Evolutionary conservation across 2,888 invertebrate genomes (phyloP).

Genomic region (Drosophila anceps): DNA sequence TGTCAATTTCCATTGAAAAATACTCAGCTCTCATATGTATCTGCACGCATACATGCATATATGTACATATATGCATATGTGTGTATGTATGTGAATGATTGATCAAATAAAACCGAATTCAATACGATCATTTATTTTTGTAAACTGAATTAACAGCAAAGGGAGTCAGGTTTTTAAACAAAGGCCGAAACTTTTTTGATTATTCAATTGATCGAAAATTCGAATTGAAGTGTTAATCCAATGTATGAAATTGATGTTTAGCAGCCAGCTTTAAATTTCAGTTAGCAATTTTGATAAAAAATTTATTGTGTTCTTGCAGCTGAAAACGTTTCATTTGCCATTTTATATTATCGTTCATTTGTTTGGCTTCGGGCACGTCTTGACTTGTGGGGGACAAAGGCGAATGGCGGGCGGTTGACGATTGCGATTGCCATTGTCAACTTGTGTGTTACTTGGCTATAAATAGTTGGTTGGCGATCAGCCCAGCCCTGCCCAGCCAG

Average conservation of each 20-base stretch:
- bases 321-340: conserved; percentile 15
- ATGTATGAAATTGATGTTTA: background rate
- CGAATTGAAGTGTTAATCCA: background rate
- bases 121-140: background rate
- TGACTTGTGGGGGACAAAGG: background rate
- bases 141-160: background rate
- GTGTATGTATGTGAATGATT: too few relatives aligned
- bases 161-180: background rate
- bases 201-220: background rate
- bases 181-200: background rate
- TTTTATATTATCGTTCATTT: conserved; percentile 48
- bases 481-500: conserved; percentile 23
- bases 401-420: background rate
- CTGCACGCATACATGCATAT: background rate
- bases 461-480: conserved; percentile 32
- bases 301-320: background rate
- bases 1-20: conserved; percentile 4
- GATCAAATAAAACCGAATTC: background rate
- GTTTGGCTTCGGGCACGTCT: conserved; percentile 23
- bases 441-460: conserved; percentile 39
- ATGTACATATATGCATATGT: background rate
- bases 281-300: too few relatives aligned
- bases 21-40: too few relatives aligned
- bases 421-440: conserved; percentile 48
- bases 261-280: background rate